phyloP scores from a whole-genome alignment of 2,888 invertebrate species.

The Sarcophaga rosellei region DNA sequence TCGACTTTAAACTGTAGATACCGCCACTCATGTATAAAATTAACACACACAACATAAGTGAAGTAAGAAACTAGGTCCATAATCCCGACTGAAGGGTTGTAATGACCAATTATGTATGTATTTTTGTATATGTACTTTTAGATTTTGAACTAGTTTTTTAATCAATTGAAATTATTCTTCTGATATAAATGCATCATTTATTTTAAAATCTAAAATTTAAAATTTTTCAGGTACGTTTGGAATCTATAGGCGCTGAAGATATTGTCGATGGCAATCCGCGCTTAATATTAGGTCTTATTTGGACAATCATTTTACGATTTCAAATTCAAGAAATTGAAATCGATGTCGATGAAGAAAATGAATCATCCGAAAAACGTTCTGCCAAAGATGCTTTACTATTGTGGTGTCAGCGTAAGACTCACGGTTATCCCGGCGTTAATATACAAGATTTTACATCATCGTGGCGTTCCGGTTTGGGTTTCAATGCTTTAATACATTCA shows the following conservation, averaged over 20 bases:
- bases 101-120: no score
- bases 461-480: slow-evolving; percentile 98
- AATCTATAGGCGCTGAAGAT: slow-evolving; percentile 99
- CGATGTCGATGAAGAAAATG: slow-evolving; percentile 97
- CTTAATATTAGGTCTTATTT: slow-evolving; percentile 97
- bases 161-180: not conserved
- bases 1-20: no score
- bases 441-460: slow-evolving; percentile 95
- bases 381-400: slow-evolving; percentile 98
- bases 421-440: slow-evolving; percentile 94
- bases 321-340: slow-evolving; percentile 99
- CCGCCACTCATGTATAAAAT: no score
- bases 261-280: slow-evolving; percentile 99
- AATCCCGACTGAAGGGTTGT: no score
- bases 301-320: slow-evolving; percentile 99
- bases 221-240: slow-evolving; percentile 90
- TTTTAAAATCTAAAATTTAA: not conserved
- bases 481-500: slow-evolving; percentile 99
- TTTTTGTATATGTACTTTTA: no score
- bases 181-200: not conserved
- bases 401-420: slow-evolving; percentile 99
- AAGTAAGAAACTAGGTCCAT: no score
- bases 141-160: no score
- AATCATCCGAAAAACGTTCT: slow-evolving; percentile 98
- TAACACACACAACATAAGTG: no score